Percentiles rank a stretch among this genome's conserved stretches.
These are phyloP conservation scores for Hydropsyche tenuis DNA, from an alignment of 1,140 invertebrate genomes.

Conservation along the genomic window DNA sequence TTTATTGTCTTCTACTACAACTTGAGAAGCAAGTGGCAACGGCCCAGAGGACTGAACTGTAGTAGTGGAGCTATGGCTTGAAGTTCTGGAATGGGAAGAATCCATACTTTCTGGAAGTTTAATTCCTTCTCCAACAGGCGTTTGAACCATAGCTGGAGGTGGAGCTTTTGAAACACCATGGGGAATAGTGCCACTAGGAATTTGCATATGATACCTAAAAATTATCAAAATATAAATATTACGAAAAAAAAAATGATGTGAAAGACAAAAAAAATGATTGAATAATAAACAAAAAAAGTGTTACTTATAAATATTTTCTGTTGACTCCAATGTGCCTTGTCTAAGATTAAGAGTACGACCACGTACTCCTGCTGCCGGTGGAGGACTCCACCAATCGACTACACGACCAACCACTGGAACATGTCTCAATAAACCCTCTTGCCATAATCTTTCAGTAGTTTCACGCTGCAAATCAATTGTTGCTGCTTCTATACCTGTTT, in stretches of 20 bases:
- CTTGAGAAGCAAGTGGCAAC: neutral
- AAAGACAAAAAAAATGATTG: too few relatives aligned
- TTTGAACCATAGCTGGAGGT: constrained; percentile 49
- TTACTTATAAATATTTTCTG: constrained; percentile 86
- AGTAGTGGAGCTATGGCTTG: constrained; percentile 45
- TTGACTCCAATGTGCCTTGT: constrained; percentile 85
- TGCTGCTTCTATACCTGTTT: constrained; percentile 87
- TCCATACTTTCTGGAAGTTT: constrained; percentile 47
- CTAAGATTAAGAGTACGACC: constrained; percentile 88
- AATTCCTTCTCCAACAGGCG: constrained; percentile 45
- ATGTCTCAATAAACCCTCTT: constrained; percentile 91
- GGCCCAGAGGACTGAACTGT: constrained; percentile 26
- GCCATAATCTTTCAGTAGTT: constrained; percentile 87
- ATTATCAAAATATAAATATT: constrained; percentile 14
- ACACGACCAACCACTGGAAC: constrained; percentile 92
- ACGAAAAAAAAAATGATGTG: neutral
- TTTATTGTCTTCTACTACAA: constrained; percentile 6
- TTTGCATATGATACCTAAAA: constrained; percentile 50
- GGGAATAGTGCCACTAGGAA: constrained; percentile 49
- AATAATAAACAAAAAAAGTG: neutral
- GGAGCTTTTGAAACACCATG: constrained; percentile 49
- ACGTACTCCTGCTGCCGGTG: constrained; percentile 71
- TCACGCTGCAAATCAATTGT: constrained; percentile 90
- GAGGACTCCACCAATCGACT: constrained; percentile 87
- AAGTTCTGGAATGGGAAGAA: constrained; percentile 40